phyloP scores from a whole-genome alignment of 2,888 invertebrate species.

The Anticlea derivata region DNA sequence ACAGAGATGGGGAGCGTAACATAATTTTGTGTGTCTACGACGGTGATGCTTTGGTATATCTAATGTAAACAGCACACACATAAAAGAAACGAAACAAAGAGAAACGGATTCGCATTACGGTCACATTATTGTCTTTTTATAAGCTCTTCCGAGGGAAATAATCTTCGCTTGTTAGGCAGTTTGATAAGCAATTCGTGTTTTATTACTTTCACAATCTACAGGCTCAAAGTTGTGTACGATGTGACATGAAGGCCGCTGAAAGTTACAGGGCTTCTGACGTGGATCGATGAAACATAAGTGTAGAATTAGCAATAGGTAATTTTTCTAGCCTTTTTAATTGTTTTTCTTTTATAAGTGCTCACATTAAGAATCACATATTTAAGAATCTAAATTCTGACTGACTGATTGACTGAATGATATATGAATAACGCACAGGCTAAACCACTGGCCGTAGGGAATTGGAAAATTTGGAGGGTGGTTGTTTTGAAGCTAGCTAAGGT shows the following conservation, averaged over 20 bases:
- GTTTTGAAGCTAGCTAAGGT: too few relatives aligned
- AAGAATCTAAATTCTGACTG: too few relatives aligned
- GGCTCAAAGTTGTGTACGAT: neutral
- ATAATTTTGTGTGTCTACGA: constrained; percentile 59
- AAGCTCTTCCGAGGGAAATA: constrained; percentile 25
- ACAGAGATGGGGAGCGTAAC: constrained; percentile 57
- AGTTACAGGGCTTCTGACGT: too few relatives aligned
- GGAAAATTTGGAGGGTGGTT: too few relatives aligned
- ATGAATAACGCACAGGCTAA: too few relatives aligned
- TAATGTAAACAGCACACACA: constrained; percentile 61
- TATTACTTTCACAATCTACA: constrained; percentile 2
- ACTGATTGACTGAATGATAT: too few relatives aligned
- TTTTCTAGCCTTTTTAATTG: too few relatives aligned
- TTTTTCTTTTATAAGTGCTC: too few relatives aligned
- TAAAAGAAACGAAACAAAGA: constrained; percentile 50
- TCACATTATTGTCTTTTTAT: constrained; percentile 42
- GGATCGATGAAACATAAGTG: too few relatives aligned
- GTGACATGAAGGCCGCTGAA: neutral
- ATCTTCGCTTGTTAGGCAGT: constrained; percentile 27
- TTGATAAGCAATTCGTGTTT: constrained; percentile 17
- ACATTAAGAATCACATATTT: too few relatives aligned
- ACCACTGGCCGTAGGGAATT: too few relatives aligned
- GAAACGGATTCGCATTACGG: constrained; percentile 41
- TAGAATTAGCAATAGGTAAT: too few relatives aligned
- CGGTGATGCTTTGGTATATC: constrained; percentile 58